Base-by-base conservation (phyloP, 1,140 invertebrate genomes). In the Adelges cooleyi region DNA sequence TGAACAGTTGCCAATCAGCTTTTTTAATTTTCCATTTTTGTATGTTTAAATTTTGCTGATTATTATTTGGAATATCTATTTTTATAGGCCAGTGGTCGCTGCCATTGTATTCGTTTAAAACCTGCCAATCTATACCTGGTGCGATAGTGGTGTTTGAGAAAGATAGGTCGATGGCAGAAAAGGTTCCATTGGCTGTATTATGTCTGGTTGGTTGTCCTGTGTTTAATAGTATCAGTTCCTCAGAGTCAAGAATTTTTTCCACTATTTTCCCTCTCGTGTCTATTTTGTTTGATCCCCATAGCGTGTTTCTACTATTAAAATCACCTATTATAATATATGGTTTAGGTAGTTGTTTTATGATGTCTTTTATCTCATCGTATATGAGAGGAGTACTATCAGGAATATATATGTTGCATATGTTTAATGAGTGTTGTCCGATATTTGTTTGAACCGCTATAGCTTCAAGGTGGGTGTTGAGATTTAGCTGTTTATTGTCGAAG, bases 321-420 rank as follows among this genome's bases (percentile, higher is more conserved):
- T 62, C 56, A 2, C 56, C 40, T 33, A 27, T 6, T 10, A 62
- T 0, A 13, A 62, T 62, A 17, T 27, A 62, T 15, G 56, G 42
- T 1, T 22, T 46, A 2, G 56, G 56, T 1, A 62, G 56, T 46
- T 62, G 56, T 0, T 40, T 22, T 40, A 42, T 56, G 10, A 56
- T 22, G 22, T 65, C 42, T 40, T 67, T 13, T 25, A 69, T 4
- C 5, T 69, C 65, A 3, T 27, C 8, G 46, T 25, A 33, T 17
- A 18, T 17, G 23, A 52, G 20, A 42, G 18, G 9, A 38, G 2
- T 13, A 38, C 49, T 27, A 6, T 38, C 25, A 6, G 56, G 69
- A n/a, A 69, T 11, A 27, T 68, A 69, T 15, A 69, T 53, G 36
- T 53, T 67, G 42, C 69, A 69, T 17, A 69, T 44, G 11, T 54